These are phyloP conservation scores for Musca domestica DNA, from an alignment of 1,140 invertebrate genomes.

Conservation along the genomic window DNA sequence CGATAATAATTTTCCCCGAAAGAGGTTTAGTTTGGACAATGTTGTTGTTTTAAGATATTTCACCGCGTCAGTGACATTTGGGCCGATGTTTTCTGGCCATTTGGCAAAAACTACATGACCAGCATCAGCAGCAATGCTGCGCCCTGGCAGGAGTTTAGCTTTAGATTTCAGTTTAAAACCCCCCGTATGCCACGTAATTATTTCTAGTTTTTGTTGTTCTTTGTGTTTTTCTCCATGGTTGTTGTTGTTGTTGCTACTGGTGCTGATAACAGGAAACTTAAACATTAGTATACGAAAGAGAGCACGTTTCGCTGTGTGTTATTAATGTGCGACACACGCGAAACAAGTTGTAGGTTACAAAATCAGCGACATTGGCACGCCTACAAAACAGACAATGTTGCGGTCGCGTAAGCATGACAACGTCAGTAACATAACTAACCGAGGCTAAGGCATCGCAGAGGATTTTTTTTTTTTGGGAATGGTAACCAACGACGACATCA, in stretches of 20 bases:
- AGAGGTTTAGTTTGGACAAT: constrained; percentile 2
- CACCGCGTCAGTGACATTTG: background rate
- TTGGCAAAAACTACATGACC: background rate
- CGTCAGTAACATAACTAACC: constrained; percentile 21
- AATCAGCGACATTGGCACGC: constrained; percentile 53
- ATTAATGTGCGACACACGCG: background rate
- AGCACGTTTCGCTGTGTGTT: background rate
- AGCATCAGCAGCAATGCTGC: background rate
- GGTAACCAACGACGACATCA: no score
- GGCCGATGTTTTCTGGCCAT: no score
- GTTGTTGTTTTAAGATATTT: constrained; percentile 7
- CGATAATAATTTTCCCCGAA: constrained; percentile 13
- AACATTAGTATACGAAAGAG: background rate
- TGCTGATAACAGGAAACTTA: constrained; percentile 15
- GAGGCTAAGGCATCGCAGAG: no score
- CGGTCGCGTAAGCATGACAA: constrained; percentile 31
- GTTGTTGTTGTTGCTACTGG: background rate
- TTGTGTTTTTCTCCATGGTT: background rate
- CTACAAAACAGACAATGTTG: constrained; percentile 52
- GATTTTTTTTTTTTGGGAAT: no score
- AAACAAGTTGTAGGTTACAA: constrained; percentile 29
- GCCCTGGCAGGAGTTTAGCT: background rate
- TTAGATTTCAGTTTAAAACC: background rate
- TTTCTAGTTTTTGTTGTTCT: background rate
- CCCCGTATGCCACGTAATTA: background rate